Conservation (phyloP, 2,888 invertebrate genomes). For the Dolichomitus sp. region DNA sequence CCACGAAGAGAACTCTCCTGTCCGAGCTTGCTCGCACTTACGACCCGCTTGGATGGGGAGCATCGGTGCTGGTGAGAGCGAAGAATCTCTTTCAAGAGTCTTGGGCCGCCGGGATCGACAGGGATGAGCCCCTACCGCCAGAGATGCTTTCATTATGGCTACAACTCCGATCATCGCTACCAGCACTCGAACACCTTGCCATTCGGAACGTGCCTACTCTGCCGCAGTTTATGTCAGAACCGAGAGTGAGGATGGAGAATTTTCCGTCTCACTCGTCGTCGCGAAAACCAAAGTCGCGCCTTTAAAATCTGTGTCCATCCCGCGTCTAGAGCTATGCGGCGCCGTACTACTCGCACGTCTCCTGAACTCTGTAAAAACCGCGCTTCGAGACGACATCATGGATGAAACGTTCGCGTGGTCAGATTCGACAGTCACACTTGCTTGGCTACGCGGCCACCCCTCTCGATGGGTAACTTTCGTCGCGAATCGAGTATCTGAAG, state of each 20-base stretch:
- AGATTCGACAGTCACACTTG: constrained; percentile 8
- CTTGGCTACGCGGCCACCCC: constrained; percentile 8
- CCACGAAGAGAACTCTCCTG: neutral
- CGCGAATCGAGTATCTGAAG: constrained; percentile 13
- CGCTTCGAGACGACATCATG: neutral
- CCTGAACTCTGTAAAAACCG: neutral
- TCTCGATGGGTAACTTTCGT: constrained; percentile 26
- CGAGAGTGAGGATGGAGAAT: neutral
- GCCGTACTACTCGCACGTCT: constrained; percentile 14
- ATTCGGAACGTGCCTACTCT: neutral
- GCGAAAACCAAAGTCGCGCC: constrained; percentile 11
- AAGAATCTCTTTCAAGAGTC: neutral
- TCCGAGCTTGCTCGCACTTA: too few species aligned
- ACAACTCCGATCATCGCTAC: too few species aligned
- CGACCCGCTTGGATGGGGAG: too few species aligned
- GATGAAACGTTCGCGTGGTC: constrained; percentile 12
- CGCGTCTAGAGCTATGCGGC: constrained; percentile 11
- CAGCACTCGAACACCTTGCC: too few species aligned
- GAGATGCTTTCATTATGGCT: neutral
- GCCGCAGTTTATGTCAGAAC: neutral
- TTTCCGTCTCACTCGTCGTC: neutral
- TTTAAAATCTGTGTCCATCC: neutral
- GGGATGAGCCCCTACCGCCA: neutral
- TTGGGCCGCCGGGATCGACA: neutral
- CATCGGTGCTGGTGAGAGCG: too few species aligned